Base-by-base conservation (phyloP, 2,888 invertebrate species). In the Eutolmus rufibarbis region DNA sequence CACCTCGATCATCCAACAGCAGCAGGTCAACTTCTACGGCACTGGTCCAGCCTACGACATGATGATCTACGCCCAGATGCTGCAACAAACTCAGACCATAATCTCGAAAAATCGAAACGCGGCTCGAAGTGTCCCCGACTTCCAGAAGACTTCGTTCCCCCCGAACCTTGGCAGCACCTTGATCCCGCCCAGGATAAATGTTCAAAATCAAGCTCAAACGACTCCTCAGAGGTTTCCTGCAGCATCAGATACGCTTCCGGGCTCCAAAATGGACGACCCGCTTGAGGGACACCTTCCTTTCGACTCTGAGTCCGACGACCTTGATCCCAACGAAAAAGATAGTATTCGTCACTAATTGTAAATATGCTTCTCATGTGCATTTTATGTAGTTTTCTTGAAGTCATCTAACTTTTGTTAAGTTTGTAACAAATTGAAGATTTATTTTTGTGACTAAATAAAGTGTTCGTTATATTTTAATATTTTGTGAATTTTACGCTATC, bases 71-170 rank as follows among this genome's bases (percentile, higher is more conserved):
- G 82, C 82, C 37, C 82, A 84, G 23, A 84, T 84, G 82, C 66
- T 84, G 16, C 82, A 84, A 8, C 82, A 84, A 40, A 84, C 82
- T n/a, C 82, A 84, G 40, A 84, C 82, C 12, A 40, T 84, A n/a
- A 31, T 84, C 12, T 84, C 82, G 16, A 84, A 84, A 5, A 84
- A 84, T 14, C 31, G 40, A 19, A 46, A 57, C 56, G 57, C 23
- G 7, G 14, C 66, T 2, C 57, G 82, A 1, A 66, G 7, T 23
- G 23, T 12, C 4, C 12, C 66, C 2, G 66, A 66, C 8, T 66
- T 66, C 23, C 28, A 19, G 12, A 66, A 28, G 28, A 3, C 66
- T 3, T 28, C 66, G 12, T 66, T 66, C 19, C 12, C 66, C 1
- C 12, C 66, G 19, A 66, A 66, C 23, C 66, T 28, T 3, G 28